phyloP scores from a whole-genome alignment of 2,888 invertebrate species.

The Lamproptera curius region DNA sequence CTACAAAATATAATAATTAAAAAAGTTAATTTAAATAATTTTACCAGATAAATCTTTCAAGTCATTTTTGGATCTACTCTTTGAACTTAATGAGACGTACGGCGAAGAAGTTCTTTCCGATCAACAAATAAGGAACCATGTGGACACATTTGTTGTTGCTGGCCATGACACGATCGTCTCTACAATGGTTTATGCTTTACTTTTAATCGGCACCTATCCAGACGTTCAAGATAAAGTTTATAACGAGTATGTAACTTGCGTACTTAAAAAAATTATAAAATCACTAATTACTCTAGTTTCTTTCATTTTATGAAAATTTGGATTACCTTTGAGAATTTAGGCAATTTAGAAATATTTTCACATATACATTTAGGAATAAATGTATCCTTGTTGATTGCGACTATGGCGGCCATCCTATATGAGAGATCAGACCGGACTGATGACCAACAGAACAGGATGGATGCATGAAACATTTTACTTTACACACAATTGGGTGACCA shows the following conservation, averaged over 20 bases:
- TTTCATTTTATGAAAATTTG: conserved; percentile 24
- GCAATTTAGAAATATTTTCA: too few species aligned
- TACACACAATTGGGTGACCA: too few species aligned
- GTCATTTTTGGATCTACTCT: conserved; percentile 63
- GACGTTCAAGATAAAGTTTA: conserved; percentile 37
- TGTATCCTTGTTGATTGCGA: too few species aligned
- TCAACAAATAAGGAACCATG: conserved; percentile 65
- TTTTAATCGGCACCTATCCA: conserved; percentile 41
- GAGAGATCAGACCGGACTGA: too few species aligned
- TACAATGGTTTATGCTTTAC: conserved; percentile 36
- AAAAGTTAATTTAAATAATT: neutral
- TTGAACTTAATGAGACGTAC: conserved; percentile 47
- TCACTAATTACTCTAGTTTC: too few species aligned
- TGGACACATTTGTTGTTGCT: conserved; percentile 69
- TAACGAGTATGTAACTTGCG: conserved; percentile 36
- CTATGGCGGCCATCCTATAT: too few species aligned
- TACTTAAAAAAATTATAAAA: too few species aligned
- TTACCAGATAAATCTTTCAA: conserved; percentile 41
- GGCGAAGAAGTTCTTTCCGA: conserved; percentile 45
- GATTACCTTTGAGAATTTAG: conserved; percentile 27
- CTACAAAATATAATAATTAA: too few species aligned
- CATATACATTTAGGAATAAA: too few species aligned
- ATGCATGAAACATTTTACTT: too few species aligned
- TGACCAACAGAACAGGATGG: too few species aligned
- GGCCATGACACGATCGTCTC: conserved; percentile 51